Evolutionary conservation across 2,888 invertebrate species (phyloP).

Genomic region (Prosapia bicincta): DNA sequence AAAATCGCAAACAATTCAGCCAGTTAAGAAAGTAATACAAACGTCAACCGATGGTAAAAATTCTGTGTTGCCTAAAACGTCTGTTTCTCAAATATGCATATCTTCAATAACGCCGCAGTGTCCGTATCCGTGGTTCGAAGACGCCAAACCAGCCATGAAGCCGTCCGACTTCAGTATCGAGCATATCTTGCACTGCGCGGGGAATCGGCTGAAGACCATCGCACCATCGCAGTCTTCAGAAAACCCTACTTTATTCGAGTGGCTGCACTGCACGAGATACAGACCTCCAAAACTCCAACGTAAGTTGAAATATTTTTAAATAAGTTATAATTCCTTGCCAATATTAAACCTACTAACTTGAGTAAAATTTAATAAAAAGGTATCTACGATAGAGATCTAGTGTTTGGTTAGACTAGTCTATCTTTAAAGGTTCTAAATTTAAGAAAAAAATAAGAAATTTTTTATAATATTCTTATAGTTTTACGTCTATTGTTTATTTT

Average conservation of each 20-base stretch:
- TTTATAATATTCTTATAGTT: too few species aligned
- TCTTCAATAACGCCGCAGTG: not conserved
- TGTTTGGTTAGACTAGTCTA: too few species aligned
- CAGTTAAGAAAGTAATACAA: not conserved
- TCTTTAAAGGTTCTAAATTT: too few species aligned
- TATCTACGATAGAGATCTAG: too few species aligned
- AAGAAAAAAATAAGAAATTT: too few species aligned
- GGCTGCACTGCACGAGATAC: constrained; percentile 70
- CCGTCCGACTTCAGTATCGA: constrained; percentile 54
- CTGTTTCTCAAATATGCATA: not conserved
- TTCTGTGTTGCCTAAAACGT: not conserved
- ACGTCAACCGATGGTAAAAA: not conserved
- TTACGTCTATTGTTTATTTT: too few species aligned
- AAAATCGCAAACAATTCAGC: too few species aligned
- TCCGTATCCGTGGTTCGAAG: not conserved
- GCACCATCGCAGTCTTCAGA: not conserved
- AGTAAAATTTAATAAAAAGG: too few species aligned
- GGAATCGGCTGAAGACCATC: constrained; percentile 41
- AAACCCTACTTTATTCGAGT: constrained; percentile 46
- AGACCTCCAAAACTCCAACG: constrained; percentile 67
- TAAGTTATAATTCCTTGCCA: too few species aligned
- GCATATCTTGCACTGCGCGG: constrained; percentile 55
- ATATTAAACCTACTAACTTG: too few species aligned
- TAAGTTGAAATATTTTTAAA: too few species aligned
- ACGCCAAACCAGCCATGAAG: not conserved